Percentiles rank a stretch among this genome's conserved stretches.
phyloP scores from a whole-genome alignment of 1,140 invertebrate genomes.

The Brachionus sp. region DNA sequence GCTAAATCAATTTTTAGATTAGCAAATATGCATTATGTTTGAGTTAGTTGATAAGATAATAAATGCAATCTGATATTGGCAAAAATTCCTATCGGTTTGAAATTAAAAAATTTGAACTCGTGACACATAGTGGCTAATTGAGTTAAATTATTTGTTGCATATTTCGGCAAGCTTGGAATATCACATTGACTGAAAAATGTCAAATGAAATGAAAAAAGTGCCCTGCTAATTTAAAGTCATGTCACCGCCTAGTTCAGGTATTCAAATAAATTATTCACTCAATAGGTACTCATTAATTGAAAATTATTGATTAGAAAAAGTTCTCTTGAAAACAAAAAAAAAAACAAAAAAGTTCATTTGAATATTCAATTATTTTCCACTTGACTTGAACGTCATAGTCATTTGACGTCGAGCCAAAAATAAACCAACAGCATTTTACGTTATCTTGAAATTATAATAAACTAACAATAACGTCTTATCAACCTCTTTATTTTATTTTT shows the following conservation, averaged over 20 bases:
- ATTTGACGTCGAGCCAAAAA: not conserved
- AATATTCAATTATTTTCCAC: conserved; percentile 40
- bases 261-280: not conserved
- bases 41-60: not conserved
- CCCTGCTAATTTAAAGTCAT: not conserved
- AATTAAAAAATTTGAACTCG: not conserved
- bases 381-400: conserved; percentile 31
- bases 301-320: conserved; percentile 12
- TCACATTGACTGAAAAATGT: not conserved
- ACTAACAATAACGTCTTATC: not conserved
- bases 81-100: too few species aligned
- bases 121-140: not conserved
- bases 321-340: not conserved
- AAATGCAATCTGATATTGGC: not conserved
- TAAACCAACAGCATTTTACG: not conserved
- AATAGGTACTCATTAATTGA: not conserved
- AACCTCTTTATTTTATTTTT: not conserved
- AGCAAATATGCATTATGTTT: too few species aligned
- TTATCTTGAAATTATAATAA: conserved; percentile 33
- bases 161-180: not conserved
- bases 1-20: too few species aligned
- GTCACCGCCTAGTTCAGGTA: not conserved
- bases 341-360: not conserved
- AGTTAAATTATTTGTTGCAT: not conserved
- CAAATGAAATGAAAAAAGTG: not conserved